These are phyloP conservation scores for Scarus forsteni DNA, from an alignment of 2,797 vertebrate genomes.

Conservation along the genomic window DNA sequence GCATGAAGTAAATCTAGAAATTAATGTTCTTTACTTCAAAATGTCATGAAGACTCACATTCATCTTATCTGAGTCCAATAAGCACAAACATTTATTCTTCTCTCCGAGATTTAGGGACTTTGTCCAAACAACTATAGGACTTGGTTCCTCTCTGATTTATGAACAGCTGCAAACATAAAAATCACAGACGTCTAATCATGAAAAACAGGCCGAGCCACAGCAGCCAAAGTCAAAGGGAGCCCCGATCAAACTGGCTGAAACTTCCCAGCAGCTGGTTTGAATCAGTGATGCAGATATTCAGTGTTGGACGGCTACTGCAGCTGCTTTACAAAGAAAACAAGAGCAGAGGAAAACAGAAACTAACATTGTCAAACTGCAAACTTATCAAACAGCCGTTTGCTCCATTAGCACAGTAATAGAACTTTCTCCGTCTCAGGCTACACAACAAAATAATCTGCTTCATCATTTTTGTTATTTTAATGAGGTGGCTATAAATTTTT, in stretches of 20 bases:
- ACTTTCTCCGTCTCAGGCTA: constrained; percentile 3
- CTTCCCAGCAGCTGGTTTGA: constrained; percentile 64
- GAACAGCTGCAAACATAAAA: constrained; percentile 67
- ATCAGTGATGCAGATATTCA: constrained; percentile 58
- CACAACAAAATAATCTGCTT: constrained; percentile 14
- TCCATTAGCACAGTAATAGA: constrained; percentile 10
- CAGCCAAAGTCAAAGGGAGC: constrained; percentile 49
- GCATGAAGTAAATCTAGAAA: neutral
- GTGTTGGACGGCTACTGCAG: constrained; percentile 18
- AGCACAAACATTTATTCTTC: constrained; percentile 26
- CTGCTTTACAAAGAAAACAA: constrained; percentile 45
- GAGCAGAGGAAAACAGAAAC: neutral
- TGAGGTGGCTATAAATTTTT: constrained; percentile 26
- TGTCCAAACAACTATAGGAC: constrained; percentile 3
- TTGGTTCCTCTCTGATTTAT: constrained; percentile 24
- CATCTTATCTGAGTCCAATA: no score
- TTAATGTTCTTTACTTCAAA: constrained; percentile 8
- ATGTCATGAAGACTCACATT: neutral
- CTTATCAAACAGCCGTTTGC: constrained; percentile 18
- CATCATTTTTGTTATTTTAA: constrained; percentile 34
- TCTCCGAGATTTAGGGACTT: constrained; percentile 32
- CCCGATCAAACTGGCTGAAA: constrained; percentile 59
- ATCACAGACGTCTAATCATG: constrained; percentile 53
- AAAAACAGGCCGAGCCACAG: constrained; percentile 48
- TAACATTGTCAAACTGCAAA: constrained; percentile 12